Percentiles rank a stretch among this genome's conserved stretches.
phyloP scores from a whole-genome alignment of 2,797 vertebrate genomes.

The Chromobotia macracanthus region DNA sequence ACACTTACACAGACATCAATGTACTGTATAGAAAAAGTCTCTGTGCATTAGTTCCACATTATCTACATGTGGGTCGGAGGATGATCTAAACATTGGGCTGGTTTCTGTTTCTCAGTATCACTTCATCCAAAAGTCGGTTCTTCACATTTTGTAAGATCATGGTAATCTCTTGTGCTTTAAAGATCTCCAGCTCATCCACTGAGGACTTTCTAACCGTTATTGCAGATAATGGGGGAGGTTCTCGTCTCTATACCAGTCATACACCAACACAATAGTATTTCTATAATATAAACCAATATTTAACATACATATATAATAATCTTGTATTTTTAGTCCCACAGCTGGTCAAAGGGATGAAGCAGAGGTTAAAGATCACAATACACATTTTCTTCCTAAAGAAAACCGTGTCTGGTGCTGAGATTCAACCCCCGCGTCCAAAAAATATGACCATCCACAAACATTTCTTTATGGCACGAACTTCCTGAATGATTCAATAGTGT shows the following conservation, averaged over 20 bases:
- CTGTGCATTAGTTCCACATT: constrained; percentile 44
- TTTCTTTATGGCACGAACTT: constrained; percentile 60
- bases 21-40: constrained; percentile 50
- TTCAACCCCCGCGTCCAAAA: constrained; percentile 48
- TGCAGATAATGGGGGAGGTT: constrained; percentile 51
- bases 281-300: constrained; percentile 45
- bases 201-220: constrained; percentile 50
- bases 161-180: constrained; percentile 55
- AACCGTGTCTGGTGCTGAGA: constrained; percentile 27
- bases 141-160: constrained; percentile 31
- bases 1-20: constrained; percentile 47
- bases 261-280: constrained; percentile 49
- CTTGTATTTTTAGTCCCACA: constrained; percentile 42
- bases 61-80: constrained; percentile 42
- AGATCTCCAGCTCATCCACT: constrained; percentile 14
- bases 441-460: constrained; percentile 47
- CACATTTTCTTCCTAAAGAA: constrained; percentile 39
- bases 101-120: constrained; percentile 41
- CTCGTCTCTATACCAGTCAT: constrained; percentile 39
- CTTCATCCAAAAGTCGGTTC: constrained; percentile 4
- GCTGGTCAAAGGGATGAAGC: constrained; percentile 36
- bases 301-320: constrained; percentile 53
- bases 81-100: constrained; percentile 51
- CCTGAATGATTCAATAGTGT: constrained; percentile 49
- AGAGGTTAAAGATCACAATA: constrained; percentile 43